phyloP scores from a whole-genome alignment of 2,797 vertebrate species.

The Leucoraja ocellata region DNA sequence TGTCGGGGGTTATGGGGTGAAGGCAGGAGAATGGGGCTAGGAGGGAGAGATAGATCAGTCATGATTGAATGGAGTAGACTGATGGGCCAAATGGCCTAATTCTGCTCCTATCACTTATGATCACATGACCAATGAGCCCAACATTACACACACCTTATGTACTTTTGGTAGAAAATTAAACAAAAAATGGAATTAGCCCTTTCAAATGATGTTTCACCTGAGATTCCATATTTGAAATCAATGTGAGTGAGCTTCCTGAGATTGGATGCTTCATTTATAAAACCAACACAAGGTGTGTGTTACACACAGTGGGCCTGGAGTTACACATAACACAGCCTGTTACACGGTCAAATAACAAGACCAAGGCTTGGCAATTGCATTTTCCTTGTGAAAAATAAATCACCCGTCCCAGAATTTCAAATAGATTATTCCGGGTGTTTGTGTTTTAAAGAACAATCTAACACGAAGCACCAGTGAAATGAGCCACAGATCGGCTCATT shows the following conservation, averaged over 20 bases:
- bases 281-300: background rate
- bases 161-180: conserved; percentile 4
- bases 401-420: background rate
- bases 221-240: background rate
- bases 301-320: background rate
- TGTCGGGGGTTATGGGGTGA: too few species aligned
- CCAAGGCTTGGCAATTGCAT: background rate
- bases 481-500: background rate
- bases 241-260: background rate
- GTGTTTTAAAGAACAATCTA: conserved; percentile 9
- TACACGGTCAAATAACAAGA: background rate
- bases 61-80: too few species aligned
- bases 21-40: too few species aligned
- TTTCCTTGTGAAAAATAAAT: background rate
- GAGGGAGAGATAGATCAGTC: too few species aligned
- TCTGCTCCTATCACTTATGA: too few species aligned
- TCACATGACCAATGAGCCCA: too few species aligned
- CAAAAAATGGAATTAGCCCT: background rate
- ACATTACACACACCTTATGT: background rate
- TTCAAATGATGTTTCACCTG: background rate
- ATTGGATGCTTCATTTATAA: background rate
- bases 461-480: background rate
- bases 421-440: background rate
- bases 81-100: too few species aligned
- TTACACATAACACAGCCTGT: too few species aligned